Conservation (phyloP, 2,888 invertebrate genomes). For the Dynastes tityus region DNA sequence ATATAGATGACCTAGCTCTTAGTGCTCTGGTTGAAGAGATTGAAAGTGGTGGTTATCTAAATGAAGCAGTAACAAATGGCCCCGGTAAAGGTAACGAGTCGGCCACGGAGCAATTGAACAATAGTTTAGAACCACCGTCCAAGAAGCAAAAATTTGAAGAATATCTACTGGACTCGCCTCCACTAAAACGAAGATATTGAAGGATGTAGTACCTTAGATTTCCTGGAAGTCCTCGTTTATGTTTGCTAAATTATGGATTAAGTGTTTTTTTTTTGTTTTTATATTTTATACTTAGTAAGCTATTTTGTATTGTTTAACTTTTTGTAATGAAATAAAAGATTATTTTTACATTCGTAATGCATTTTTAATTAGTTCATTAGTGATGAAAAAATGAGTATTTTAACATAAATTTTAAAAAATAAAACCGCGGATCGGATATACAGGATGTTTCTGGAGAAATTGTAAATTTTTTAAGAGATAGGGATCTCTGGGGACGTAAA, state of each 20-base stretch:
- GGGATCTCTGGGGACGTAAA: no score
- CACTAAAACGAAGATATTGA: not conserved
- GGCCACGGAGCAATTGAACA: not conserved
- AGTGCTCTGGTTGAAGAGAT: conserved; percentile 46
- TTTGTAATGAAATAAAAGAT: not conserved
- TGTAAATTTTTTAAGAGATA: no score
- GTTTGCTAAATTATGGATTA: not conserved
- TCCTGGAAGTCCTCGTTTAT: no score
- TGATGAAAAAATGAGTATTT: no score
- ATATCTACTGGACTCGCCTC: conserved; percentile 43
- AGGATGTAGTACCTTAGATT: not conserved
- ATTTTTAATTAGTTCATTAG: no score
- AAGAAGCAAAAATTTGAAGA: conserved; percentile 38
- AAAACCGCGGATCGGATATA: no score
- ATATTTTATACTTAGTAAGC: not conserved
- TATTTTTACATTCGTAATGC: not conserved
- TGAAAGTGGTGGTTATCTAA: conserved; percentile 43
- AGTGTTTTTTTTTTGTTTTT: not conserved
- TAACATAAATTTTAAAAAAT: no score
- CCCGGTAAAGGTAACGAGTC: not conserved
- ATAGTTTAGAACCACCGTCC: conserved; percentile 32
- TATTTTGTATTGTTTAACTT: conserved; percentile 10
- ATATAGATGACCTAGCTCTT: conserved; percentile 9
- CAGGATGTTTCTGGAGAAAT: no score
- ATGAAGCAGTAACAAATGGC: not conserved